Percentiles rank a stretch among this genome's conserved stretches.
Conservation (phyloP, 1,140 invertebrate species). For the Drosophila serrata region DNA sequence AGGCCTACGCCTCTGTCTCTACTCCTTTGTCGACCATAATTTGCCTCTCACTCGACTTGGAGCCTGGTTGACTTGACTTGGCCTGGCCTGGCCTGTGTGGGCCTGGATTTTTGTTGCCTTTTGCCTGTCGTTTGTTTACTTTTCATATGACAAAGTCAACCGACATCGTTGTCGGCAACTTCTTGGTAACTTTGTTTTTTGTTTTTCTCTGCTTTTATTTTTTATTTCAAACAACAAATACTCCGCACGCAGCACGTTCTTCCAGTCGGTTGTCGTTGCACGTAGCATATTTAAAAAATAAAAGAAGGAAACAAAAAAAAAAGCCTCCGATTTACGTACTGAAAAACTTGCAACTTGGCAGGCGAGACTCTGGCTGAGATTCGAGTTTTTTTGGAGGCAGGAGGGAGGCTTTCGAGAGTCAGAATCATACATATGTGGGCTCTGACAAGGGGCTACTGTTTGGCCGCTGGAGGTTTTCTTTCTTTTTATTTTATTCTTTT, state of each 20-base stretch:
- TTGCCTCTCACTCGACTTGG: slow-evolving; percentile 13
- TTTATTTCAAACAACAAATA: slow-evolving; percentile 67
- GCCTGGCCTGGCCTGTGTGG: slow-evolving; percentile 40
- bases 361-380: slow-evolving; percentile 29
- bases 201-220: slow-evolving; percentile 10
- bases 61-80: slow-evolving; percentile 24
- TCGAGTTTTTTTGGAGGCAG: slow-evolving; percentile 1
- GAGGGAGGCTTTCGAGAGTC: slow-evolving; percentile 9
- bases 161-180: slow-evolving; percentile 75
- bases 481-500: background rate
- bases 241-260: slow-evolving; percentile 76
- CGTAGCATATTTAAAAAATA: slow-evolving; percentile 76
- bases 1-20: slow-evolving; percentile 35
- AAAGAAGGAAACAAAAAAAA: slow-evolving; percentile 34
- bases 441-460: slow-evolving; percentile 74
- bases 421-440: slow-evolving; percentile 51
- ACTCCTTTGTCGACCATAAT: slow-evolving; percentile 16
- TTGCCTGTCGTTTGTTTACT: slow-evolving; percentile 80
- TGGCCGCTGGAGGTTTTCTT: slow-evolving; percentile 47
- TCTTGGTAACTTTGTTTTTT: slow-evolving; percentile 66
- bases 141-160: slow-evolving; percentile 82
- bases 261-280: slow-evolving; percentile 57
- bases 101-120: slow-evolving; percentile 67
- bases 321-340: slow-evolving; percentile 76
- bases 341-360: slow-evolving; percentile 59